Base-by-base conservation (phyloP, 2,888 invertebrate genomes). In the Celastrina argiolus region DNA sequence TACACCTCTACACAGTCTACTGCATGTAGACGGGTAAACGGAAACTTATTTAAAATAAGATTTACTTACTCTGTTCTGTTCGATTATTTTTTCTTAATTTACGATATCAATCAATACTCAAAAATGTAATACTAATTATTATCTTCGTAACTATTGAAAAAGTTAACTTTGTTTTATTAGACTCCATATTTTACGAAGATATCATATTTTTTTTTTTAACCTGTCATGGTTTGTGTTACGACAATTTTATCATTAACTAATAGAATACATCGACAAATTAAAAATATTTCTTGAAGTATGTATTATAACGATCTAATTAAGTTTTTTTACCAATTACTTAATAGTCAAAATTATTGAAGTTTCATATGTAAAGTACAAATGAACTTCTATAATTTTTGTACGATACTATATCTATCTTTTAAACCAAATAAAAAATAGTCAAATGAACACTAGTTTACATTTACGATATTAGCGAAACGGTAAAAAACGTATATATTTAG, bases 401-500 rank as follows among this genome's bases (percentile, higher is more conserved):
- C n/a, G n/a, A n/a, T n/a, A n/a, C n/a, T n/a, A n/a, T n/a, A n/a
- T n/a, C n/a, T n/a, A n/a, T n/a, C n/a, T n/a, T n/a, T n/a, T n/a
- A n/a, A n/a, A n/a, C n/a, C n/a, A n/a, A n/a, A n/a, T n/a, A n/a
- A n/a, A n/a, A n/a, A 51, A 51, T 51, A 22, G 22, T 26, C 5
- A 26, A 22, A 51, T 22, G 7, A 22, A 26, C 22, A 26, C 22
- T 22, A 36, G 2, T 51, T 26, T 22, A 22, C 22, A 12, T 51
- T 51, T 26, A 45, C 45, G 18, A 18, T 45, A 45, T 16, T 26
- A 51, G 22, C 51, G 12, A 36, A 26, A 26, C 12, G 26, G 22
- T 51, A 51, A 26, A 65, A 34, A 34, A 36, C 7, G 18, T 18
- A 56, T 16, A 66, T 59, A 26, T 56, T 28, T 41, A 39, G 45